These are phyloP conservation scores for Talpa occidentalis DNA, from an alignment of 2,113 vertebrate species.

Conservation along the genomic window DNA sequence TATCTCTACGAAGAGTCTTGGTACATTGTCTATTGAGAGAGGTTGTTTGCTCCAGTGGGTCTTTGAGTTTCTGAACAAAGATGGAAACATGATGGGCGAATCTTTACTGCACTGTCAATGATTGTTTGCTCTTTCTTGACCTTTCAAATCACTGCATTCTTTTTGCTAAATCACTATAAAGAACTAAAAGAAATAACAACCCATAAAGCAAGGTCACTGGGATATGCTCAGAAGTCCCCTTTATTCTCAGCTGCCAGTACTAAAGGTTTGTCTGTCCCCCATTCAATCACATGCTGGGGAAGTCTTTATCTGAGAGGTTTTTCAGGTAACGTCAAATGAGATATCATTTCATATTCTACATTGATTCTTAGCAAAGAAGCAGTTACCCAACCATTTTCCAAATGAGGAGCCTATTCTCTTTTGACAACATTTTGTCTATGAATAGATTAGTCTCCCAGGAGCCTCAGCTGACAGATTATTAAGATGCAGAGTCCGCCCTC, in stretches of 20 bases:
- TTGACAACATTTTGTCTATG: background rate
- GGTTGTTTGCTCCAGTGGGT: constrained; percentile 84
- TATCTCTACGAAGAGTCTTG: constrained; percentile 95
- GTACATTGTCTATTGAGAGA: constrained; percentile 91
- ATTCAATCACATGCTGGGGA: background rate
- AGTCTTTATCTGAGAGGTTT: background rate
- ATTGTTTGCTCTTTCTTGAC: background rate
- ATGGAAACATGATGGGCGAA: background rate
- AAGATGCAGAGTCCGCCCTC: background rate
- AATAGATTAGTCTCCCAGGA: constrained; percentile 28
- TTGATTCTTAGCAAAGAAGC: background rate
- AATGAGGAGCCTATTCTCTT: background rate
- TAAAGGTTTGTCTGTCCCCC: background rate
- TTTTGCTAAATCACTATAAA: background rate
- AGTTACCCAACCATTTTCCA: background rate
- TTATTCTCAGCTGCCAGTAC: background rate
- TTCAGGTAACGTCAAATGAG: background rate
- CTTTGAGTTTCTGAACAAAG: background rate
- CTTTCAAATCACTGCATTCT: background rate
- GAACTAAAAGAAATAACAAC: background rate
- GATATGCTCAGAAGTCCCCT: background rate
- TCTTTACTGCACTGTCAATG: too few species aligned
- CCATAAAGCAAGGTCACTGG: background rate
- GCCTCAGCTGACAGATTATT: background rate
- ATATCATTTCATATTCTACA: background rate